Base-by-base conservation (phyloP, 2,888 invertebrate species). In the Germaria angustata region DNA sequence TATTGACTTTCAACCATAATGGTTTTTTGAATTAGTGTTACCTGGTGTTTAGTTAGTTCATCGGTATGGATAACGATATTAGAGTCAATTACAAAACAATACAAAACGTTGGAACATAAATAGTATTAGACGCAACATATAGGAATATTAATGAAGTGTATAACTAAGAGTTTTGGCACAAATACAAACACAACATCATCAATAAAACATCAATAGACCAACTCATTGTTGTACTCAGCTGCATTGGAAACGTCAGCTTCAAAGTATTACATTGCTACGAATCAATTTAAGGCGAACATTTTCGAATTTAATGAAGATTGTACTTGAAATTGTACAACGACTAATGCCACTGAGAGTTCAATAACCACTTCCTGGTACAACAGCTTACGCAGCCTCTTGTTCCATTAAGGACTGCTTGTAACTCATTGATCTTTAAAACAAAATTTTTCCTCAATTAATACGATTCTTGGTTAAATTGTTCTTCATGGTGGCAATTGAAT, bases 401-500 rank as follows among this genome's bases (percentile, higher is more conserved):
- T 36, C 32, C 34, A 44, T 57, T 59, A 72, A 72, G 61, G n/a
- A 39, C 51, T 72, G 15, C 36, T 4, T 1, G 20, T 15, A 34
- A 69, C 22, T 44, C 32, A 13, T 44, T 46, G 6, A 44, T 44
- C 4, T 46, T 44, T 5, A 0, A 4, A 17, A 36, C 6, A 46
- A 15, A n/a, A 49, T 24, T 39, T 61, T 17, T 53, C 32, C 41
- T 55, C 7, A 13, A 53, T 22, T 15, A 22, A 7, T 2, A 28
- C 0, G 4, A 39, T 17, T 55, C 6, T 39, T 51, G n/a, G 6
- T 5, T 6, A n/a, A 28, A 28, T 28, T 6, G 2, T 49, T 24
- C n/a, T 49, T 28, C 5, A 65, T 53, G 57, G 36, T 79, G 75
- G 71, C 71, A 76, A 59, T 76, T 79, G 79, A 76, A 82, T 71